Evolutionary conservation across 2,888 invertebrate species (phyloP).

Genomic region (Cantharis flavilabris): DNA sequence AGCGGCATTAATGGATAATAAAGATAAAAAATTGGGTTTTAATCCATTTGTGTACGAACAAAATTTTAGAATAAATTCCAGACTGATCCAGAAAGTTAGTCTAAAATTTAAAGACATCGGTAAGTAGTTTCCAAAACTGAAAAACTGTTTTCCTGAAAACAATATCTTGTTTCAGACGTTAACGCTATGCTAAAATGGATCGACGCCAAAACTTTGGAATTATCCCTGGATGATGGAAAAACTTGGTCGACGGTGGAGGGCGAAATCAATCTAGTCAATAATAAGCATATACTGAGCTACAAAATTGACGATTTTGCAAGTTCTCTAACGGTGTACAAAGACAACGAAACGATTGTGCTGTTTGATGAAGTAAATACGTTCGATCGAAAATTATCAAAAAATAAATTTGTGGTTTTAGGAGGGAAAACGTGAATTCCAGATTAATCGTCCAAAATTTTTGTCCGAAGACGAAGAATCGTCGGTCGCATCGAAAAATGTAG

Average conservation of each 20-base stretch:
- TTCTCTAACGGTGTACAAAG: conserved; percentile 62
- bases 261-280: conserved; percentile 49
- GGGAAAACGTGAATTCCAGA: conserved; percentile 68
- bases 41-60: conserved; percentile 66
- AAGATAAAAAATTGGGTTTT: conserved; percentile 49
- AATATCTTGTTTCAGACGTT: conserved; percentile 55
- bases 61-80: conserved; percentile 70
- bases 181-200: conserved; percentile 63
- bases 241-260: conserved; percentile 62
- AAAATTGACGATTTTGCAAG: conserved; percentile 61
- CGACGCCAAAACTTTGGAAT: conserved; percentile 54
- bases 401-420: conserved; percentile 56
- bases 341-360: conserved; percentile 63
- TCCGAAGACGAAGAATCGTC: conserved; percentile 50
- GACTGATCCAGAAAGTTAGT: conserved; percentile 61
- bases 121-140: conserved; percentile 39
- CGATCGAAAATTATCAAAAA: not conserved
- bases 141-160: not conserved
- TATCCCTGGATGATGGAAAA: conserved; percentile 58
- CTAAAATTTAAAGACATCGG: conserved; percentile 67
- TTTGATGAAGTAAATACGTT: conserved; percentile 63
- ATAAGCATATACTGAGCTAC: conserved; percentile 56
- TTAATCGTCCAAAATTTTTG: conserved; percentile 66
- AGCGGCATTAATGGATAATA: conserved; percentile 57
- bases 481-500: conserved; percentile 59